Conservation (phyloP, 2,888 invertebrate species). For the Drosophila planitibia region DNA sequence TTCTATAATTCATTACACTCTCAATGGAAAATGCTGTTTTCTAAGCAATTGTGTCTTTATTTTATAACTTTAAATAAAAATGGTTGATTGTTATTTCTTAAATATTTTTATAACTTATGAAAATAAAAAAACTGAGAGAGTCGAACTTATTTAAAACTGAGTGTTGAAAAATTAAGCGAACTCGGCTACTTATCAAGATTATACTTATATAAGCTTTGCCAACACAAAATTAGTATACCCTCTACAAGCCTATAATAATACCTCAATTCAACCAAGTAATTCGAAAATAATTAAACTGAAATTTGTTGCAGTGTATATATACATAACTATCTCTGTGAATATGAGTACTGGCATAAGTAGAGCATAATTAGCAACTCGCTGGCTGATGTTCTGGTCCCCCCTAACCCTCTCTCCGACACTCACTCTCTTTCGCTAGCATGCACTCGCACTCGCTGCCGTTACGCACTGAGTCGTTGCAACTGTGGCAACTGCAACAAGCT, state of each 20-base stretch:
- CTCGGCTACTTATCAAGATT: background rate
- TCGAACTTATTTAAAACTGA: too few relatives aligned
- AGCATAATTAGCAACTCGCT: constrained; percentile 75
- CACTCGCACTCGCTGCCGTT: background rate
- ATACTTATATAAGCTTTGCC: background rate
- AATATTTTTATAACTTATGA: too few relatives aligned
- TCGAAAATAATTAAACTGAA: background rate
- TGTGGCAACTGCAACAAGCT: background rate
- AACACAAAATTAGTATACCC: too few relatives aligned
- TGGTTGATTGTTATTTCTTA: too few relatives aligned
- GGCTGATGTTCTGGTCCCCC: constrained; percentile 18
- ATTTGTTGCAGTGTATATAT: background rate
- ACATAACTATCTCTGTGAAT: background rate
- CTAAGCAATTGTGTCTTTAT: too few relatives aligned
- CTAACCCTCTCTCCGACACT: background rate
- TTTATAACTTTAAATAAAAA: too few relatives aligned
- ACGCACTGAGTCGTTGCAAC: constrained; percentile 2
- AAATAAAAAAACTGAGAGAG: too few relatives aligned
- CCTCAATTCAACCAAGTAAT: background rate
- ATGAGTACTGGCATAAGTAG: constrained; percentile 56
- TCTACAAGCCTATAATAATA: too few relatives aligned
- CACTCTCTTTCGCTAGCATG: constrained; percentile 2
- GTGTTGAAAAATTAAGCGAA: background rate
- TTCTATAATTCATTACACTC: background rate
- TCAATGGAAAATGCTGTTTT: too few relatives aligned